Evolutionary conservation across 2,888 invertebrate species (phyloP).

Genomic region (Incurvaria masculella): DNA sequence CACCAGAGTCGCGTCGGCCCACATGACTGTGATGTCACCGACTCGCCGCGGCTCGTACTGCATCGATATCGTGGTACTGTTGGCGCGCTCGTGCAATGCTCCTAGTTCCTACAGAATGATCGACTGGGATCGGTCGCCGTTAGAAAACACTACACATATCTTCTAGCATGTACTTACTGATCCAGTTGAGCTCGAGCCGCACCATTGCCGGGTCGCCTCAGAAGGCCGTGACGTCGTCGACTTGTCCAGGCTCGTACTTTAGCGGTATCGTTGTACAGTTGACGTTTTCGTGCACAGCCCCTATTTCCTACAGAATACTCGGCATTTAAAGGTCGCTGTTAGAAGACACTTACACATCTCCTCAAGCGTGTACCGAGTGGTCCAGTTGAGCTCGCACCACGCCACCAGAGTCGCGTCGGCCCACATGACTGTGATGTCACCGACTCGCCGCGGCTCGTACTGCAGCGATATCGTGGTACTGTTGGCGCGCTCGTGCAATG

Average conservation of each 20-base stretch:
- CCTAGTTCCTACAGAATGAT: slow-evolving; percentile 75
- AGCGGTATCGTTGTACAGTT: slow-evolving; percentile 63
- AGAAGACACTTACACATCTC: slow-evolving; percentile 93
- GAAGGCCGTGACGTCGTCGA: slow-evolving; percentile 76
- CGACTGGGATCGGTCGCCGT: too few species aligned
- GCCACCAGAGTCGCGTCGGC: slow-evolving; percentile 80
- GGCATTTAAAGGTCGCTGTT: too few species aligned
- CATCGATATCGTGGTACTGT: slow-evolving; percentile 72
- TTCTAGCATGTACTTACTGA: slow-evolving; percentile 62
- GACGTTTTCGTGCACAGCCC: too few species aligned
- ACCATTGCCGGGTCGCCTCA: slow-evolving; percentile 76
- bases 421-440: slow-evolving; percentile 90
- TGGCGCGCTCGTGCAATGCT: slow-evolving; percentile 88
- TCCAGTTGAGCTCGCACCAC: slow-evolving; percentile 80
- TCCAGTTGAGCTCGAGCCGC: slow-evolving; percentile 73
- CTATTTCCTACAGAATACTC: too few species aligned
- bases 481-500: slow-evolving; percentile 85
- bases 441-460: slow-evolving; percentile 73
- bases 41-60: slow-evolving; percentile 72
- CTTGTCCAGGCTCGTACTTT: slow-evolving; percentile 62
- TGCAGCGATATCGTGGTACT: slow-evolving; percentile 72
- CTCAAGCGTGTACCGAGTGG: slow-evolving; percentile 69
- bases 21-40: slow-evolving; percentile 90
- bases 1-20: slow-evolving; percentile 78
- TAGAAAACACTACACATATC: slow-evolving; percentile 82